Base-by-base conservation (phyloP, 2,888 invertebrate genomes). In the Octonoba sinensis region DNA sequence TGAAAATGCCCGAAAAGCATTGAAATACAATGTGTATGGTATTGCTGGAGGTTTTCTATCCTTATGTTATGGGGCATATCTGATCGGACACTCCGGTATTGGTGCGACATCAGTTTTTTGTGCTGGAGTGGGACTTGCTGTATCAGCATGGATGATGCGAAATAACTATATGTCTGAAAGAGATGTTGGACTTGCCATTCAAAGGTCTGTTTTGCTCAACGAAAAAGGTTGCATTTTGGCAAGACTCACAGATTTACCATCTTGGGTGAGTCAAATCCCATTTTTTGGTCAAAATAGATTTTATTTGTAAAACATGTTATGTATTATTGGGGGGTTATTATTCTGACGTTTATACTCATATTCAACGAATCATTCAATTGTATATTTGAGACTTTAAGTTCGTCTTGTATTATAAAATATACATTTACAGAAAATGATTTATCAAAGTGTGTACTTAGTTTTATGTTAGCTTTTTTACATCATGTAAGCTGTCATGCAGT, bases 221-320 rank as follows among this genome's bases (percentile, higher is more conserved):
- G 97, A 97, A 89, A 95, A 95, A 89, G 93, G 94, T 86, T 92
- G 96, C 49, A 93, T 97, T 84, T 90, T 95, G 84, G 96, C 95
- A 3, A 91, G 94, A 87, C 92, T 97, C 71, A 94, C 95, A 87
- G 97, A 97, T 89, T 89, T 97, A 86, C 97, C 97, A 47, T 93
- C 96, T 36, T 97, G 97, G 97, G 97, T 96, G 89, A 91, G 91
- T 87, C 56, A 20, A 0, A 22, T 15, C 47, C 18, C 15, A 24
- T 59, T 36, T 20, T 16, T 46, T 59, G 12, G 13, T 44, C 11
- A 24, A 18, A n/a, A 18, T n/a, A 3, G 16, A 51, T 8, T 51
- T 6, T 2, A 27, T 8, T 36, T 8, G 1, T 1, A 36, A 36
- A 36, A 11, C 36, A 8, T 36, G 36, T 36, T 36, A 36, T 36